These are phyloP conservation scores for Saccopteryx leptura DNA, from an alignment of 2,113 vertebrate species.

Conservation along the genomic window DNA sequence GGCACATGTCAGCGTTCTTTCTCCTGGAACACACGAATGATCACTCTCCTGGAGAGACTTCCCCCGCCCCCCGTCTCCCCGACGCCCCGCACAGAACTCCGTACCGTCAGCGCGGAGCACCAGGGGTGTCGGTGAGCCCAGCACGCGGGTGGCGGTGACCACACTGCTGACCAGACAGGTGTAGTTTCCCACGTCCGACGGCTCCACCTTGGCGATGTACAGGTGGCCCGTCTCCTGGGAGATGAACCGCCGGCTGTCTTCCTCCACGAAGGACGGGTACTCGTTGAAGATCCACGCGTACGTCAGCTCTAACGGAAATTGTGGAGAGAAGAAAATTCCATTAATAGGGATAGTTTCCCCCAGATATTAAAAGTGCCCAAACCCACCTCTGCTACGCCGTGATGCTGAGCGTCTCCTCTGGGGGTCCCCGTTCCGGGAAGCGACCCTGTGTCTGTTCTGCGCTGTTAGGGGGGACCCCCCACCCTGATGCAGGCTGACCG, in stretches of 20 bases:
- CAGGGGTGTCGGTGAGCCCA: constrained; percentile 95
- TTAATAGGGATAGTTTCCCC: neutral
- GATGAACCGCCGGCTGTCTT: constrained; percentile 95
- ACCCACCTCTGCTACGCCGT: too few species aligned
- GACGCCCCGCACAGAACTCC: neutral
- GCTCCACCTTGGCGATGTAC: constrained; percentile 97
- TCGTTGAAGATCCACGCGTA: constrained; percentile 98
- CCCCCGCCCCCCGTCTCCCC: too few species aligned
- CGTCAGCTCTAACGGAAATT: constrained; percentile 88
- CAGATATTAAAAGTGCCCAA: too few species aligned
- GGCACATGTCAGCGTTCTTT: neutral
- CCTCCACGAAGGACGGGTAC: constrained; percentile 94
- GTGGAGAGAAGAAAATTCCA: constrained; percentile 1
- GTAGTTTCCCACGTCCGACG: constrained; percentile 96
- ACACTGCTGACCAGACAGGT: constrained; percentile 95
- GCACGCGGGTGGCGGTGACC: constrained; percentile 89
- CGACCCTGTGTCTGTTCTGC: too few species aligned
- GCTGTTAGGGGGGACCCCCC: too few species aligned
- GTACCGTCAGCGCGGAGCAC: constrained; percentile 95
- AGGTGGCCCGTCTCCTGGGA: constrained; percentile 97
- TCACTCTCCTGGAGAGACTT: neutral
- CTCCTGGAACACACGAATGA: neutral
- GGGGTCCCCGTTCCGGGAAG: too few species aligned
- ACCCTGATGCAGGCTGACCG: too few species aligned
- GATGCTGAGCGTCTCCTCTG: too few species aligned